Evolutionary conservation across 2,797 vertebrate genomes (phyloP).

Genomic region (Melanotaenia parkinsoni): DNA sequence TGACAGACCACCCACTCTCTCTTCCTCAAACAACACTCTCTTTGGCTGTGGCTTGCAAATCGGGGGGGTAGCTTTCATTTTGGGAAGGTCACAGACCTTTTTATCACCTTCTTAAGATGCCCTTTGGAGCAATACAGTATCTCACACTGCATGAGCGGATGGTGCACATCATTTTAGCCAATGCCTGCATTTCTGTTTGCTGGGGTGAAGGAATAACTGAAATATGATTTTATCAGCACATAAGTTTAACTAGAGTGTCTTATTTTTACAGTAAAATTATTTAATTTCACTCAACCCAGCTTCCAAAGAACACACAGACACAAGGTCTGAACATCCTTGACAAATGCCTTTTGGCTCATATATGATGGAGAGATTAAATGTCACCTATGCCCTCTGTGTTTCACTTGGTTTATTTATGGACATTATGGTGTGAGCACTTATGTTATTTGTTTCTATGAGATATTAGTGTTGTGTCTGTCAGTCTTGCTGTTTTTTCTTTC

Average conservation of each 20-base stretch:
- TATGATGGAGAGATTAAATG: constrained; percentile 69
- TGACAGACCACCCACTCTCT: constrained; percentile 81
- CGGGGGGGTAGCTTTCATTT: constrained; percentile 74
- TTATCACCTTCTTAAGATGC: constrained; percentile 79
- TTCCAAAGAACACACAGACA: constrained; percentile 19
- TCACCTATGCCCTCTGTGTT: constrained; percentile 61
- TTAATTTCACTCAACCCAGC: constrained; percentile 17
- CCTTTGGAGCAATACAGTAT: constrained; percentile 64
- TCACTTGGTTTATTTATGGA: constrained; percentile 44
- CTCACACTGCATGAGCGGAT: constrained; percentile 63
- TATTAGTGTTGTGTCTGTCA: constrained; percentile 71
- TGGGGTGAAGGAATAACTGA: constrained; percentile 3
- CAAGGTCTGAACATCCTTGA: constrained; percentile 54
- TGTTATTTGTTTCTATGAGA: constrained; percentile 65
- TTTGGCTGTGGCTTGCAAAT: constrained; percentile 71
- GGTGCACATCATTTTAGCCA: constrained; percentile 39
- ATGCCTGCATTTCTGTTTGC: constrained; percentile 10
- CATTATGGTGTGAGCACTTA: constrained; percentile 28
- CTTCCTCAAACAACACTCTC: constrained; percentile 65
- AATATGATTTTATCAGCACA: not conserved
- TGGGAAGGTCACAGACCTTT: constrained; percentile 79
- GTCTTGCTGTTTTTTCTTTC: constrained; percentile 28
- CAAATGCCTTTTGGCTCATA: constrained; percentile 60
- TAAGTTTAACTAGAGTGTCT: not conserved
- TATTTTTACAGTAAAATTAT: constrained; percentile 19